Percentiles rank a stretch among this genome's conserved stretches.
Evolutionary conservation across 2,888 invertebrate species (phyloP).

Genomic region (Ischnura elegans): DNA sequence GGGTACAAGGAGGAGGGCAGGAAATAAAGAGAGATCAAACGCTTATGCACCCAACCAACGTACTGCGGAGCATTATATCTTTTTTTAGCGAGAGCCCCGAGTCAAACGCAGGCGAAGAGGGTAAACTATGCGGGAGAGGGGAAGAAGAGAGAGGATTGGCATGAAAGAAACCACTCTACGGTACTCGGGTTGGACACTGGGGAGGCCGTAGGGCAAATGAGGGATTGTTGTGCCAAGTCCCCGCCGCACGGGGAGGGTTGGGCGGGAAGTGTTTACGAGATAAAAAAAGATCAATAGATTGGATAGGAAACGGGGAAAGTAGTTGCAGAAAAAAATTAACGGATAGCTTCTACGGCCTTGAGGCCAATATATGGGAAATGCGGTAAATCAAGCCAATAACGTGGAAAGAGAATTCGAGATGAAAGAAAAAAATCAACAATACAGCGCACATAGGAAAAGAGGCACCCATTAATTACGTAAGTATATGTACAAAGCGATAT

Average conservation of each 20-base stretch:
- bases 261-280: not conserved
- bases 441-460: too few relatives aligned
- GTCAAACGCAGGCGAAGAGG: not conserved
- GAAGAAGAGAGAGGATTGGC: not conserved
- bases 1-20: not conserved
- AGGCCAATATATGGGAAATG: too few relatives aligned
- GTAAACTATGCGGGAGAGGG: not conserved
- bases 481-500: too few relatives aligned
- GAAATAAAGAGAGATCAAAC: conserved; percentile 44
- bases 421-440: too few relatives aligned
- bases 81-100: not conserved
- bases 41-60: conserved; percentile 24
- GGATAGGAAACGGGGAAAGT: not conserved
- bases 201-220: not conserved
- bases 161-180: conserved; percentile 8
- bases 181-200: not conserved
- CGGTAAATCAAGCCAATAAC: too few relatives aligned
- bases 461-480: too few relatives aligned
- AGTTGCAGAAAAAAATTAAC: not conserved
- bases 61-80: conserved; percentile 5
- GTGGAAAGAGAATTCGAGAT: too few relatives aligned
- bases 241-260: not conserved
- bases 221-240: not conserved
- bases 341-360: not conserved
- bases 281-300: not conserved